Evolutionary conservation across 2,888 invertebrate species (phyloP).

Genomic region (Calameuta pallipes): DNA sequence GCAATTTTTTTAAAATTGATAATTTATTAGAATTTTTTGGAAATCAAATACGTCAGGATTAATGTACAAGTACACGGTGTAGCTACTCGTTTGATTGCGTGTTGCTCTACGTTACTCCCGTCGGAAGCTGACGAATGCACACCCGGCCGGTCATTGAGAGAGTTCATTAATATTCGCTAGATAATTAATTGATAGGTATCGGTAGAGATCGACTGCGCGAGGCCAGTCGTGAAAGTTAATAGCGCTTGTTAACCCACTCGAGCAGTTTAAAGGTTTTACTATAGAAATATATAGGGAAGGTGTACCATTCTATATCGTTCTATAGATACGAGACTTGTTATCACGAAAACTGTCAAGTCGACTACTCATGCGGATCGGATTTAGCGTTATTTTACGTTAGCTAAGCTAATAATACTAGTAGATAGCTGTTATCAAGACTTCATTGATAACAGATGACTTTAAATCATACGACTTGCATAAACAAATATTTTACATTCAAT

Average conservation of each 20-base stretch:
- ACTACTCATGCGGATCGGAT: background rate
- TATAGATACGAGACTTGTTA: background rate
- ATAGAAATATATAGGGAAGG: background rate
- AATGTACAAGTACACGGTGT: background rate
- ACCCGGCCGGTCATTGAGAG: constrained; percentile 17
- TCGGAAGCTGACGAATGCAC: constrained; percentile 1
- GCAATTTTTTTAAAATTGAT: background rate
- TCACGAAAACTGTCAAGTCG: background rate
- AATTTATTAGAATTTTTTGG: background rate
- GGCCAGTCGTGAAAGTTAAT: constrained; percentile 30
- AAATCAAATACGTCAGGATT: background rate
- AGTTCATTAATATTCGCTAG: constrained; percentile 43
- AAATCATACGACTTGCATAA: background rate
- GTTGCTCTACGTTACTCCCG: background rate
- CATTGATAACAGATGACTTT: background rate
- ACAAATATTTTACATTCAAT: background rate
- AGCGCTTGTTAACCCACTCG: constrained; percentile 39
- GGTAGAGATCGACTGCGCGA: constrained; percentile 29
- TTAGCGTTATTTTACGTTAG: background rate
- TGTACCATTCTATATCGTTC: background rate
- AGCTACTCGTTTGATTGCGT: background rate
- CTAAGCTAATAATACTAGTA: background rate
- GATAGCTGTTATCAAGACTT: background rate
- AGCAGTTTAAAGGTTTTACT: constrained; percentile 13
- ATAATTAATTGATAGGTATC: constrained; percentile 47